Conservation (phyloP, 2,888 invertebrate species). For the Phyllotreta cruciferae region DNA sequence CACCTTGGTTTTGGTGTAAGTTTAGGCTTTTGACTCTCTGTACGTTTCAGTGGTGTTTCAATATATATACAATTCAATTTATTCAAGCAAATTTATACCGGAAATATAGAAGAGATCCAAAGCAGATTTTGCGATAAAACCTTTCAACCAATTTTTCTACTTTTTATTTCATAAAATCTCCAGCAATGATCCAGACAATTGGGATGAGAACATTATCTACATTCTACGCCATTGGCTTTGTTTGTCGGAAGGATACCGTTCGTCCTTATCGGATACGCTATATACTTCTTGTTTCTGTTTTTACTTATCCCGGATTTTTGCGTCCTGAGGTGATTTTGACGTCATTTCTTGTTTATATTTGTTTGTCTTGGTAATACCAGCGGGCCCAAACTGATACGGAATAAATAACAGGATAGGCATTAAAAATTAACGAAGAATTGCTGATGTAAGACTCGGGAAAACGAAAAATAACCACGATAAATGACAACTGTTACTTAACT, state of each 20-base stretch:
- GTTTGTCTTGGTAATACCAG: background rate
- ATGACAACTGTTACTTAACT: conserved; percentile 1
- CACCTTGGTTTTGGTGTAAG: conserved; percentile 42
- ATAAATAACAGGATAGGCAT: background rate
- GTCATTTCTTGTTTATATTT: conserved; percentile 28
- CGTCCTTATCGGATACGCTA: conserved; percentile 29
- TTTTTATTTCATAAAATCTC: too few species aligned
- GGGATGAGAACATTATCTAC: background rate
- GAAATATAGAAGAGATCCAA: background rate
- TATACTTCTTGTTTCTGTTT: conserved; percentile 29
- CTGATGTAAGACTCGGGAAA: too few species aligned
- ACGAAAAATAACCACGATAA: too few species aligned
- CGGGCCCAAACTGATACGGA: background rate
- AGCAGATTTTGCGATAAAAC: background rate
- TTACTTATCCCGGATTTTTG: conserved; percentile 28
- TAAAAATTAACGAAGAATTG: conserved; percentile 1
- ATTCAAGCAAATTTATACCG: too few species aligned
- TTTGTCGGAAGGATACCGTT: conserved; percentile 27
- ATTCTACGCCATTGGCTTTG: conserved; percentile 32
- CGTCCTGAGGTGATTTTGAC: conserved; percentile 29
- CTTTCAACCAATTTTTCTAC: background rate
- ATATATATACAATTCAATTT: background rate
- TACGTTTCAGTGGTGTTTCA: conserved; percentile 14
- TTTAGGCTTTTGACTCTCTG: conserved; percentile 43
- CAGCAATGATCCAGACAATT: too few species aligned